Base-by-base conservation (phyloP, 2,888 invertebrate species). In the Horisme vitalbata region DNA sequence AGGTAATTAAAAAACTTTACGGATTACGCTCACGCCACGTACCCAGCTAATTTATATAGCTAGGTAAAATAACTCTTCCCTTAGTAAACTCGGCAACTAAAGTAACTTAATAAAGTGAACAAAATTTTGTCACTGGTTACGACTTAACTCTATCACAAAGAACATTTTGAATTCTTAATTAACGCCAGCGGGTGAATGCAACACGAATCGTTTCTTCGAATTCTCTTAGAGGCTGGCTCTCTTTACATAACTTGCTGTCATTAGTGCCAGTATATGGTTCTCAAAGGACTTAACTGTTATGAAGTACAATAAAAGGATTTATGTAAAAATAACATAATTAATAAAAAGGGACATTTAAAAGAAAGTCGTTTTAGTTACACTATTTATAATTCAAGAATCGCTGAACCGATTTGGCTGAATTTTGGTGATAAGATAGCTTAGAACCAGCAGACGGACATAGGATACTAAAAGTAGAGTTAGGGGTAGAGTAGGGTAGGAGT, bases 101-200 rank as follows among this genome's bases (percentile, higher is more conserved):
- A 62, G 62, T 67, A 69, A 68, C 64, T 65, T 65, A 70, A 68
- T 69, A 69, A 68, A 68, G 60, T 65, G 67, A 66, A 65, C 63
- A 61, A 66, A 71, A 73, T 73, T 79, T 75, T 72, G 69, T 72
- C 68, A 68, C 61, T 63, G 67, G 67, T 65, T 68, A 72, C 68
- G 66, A 68, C 70, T 75, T 74, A 75, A 77, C 72, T 75, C 72
- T 68, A 74, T 75, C 68, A 78, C 79, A 79, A 77, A 78, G 78
- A 75, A 73, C 72, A 75, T 79, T 82, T 75, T 78, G 79, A 76
- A 79, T 79, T 77, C 81, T 82, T 87, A 86, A 87, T 87, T 84
- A 81, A 71, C 66, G 83, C 86, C 77, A 59, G 64, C 64, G 79
- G 85, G 74, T 75, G 68, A 75, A 77, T 79, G 75, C 78, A 78